Evolutionary conservation across 2,888 invertebrate species (phyloP), one percentile per base, ranked within the genome.

Genomic region (Tetanocera ferruginea): DNA sequence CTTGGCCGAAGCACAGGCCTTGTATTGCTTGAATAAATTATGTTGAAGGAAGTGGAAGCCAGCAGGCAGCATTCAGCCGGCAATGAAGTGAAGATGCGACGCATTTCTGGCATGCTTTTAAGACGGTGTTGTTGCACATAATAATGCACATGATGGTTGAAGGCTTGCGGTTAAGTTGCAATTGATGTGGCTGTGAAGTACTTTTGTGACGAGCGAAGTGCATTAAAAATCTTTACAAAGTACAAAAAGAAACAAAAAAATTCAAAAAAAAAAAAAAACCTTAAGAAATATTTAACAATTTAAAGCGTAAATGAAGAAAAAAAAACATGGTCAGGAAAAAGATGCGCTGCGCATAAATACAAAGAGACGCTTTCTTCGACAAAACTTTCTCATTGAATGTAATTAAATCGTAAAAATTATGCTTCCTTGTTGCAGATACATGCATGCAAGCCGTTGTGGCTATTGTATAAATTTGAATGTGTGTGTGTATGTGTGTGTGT

Each of bases 341-440:
- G 60, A 43, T 43, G 43, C 43, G 76, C 76, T 76, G 69, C 67
- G 73, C 31, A 57, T 43, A 31, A 70, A 77, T 62, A 71, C 69
- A 70, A 77, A 66, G 76, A 79, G 57, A 17, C 76, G 80, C 78
- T 80, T 80, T 80, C 80, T 80, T 77, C 60, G 67, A 37, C 37
- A 31, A 31, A 55, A 77, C 66, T 76, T 75, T 55, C 75, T 37
- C 69, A 70, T 71, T 79, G 52, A 62, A 43, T 62, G 37, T 76
- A 85, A 86, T 85, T 87, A 86, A 86, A 84, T 84, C 83, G 80
- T 85, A 87, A 84, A 85, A 87, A 86, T 87, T 85, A 84, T 86
- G 86, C 86, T 86, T 86, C 86, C 86, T 87, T 83, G 87, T 86
- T 87, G 66, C 78, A 78, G 76, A 34, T 43, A 57, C 31, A 34